These are phyloP conservation scores for Bombyx mandarina DNA, from an alignment of 1,140 invertebrate genomes.

Conservation along the genomic window DNA sequence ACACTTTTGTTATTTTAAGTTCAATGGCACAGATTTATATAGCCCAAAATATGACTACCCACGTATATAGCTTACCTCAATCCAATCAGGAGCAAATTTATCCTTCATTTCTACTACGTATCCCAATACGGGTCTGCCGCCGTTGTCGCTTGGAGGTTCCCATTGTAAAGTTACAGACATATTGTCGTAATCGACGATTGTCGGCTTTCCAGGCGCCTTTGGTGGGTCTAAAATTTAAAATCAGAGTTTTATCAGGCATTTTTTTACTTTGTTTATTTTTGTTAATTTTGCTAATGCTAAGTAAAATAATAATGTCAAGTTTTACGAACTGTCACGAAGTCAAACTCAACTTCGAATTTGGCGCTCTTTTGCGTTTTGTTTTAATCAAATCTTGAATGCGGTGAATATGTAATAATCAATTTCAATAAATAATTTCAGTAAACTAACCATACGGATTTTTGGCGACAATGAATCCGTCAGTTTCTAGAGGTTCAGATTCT, in stretches of 20 bases:
- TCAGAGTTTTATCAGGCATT: too few relatives aligned
- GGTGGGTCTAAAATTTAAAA: slow-evolving; percentile 78
- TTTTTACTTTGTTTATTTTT: too few relatives aligned
- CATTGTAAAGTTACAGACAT: slow-evolving; percentile 91
- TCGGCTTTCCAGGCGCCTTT: slow-evolving; percentile 89
- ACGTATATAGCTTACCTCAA: slow-evolving; percentile 75
- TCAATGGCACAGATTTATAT: too few relatives aligned
- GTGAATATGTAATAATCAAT: neutral
- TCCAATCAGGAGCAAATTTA: slow-evolving; percentile 92
- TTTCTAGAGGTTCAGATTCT: slow-evolving; percentile 95
- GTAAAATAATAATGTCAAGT: too few relatives aligned
- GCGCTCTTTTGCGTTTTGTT: too few relatives aligned
- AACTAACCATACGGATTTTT: slow-evolving; percentile 95
- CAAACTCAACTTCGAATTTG: too few relatives aligned
- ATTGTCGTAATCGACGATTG: slow-evolving; percentile 95
- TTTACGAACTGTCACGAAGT: too few relatives aligned
- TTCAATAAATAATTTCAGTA: neutral
- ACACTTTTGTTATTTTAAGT: too few relatives aligned
- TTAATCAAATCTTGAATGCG: too few relatives aligned
- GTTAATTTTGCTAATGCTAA: too few relatives aligned
- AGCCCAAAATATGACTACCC: neutral
- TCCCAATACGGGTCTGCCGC: slow-evolving; percentile 94
- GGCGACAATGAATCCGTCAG: slow-evolving; percentile 88
- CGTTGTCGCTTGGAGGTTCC: slow-evolving; percentile 90
- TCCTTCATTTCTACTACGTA: slow-evolving; percentile 98